Percentiles rank a stretch among this genome's conserved stretches.
phyloP scores from a whole-genome alignment of 2,113 vertebrate species.

The Chionomys nivalis region DNA sequence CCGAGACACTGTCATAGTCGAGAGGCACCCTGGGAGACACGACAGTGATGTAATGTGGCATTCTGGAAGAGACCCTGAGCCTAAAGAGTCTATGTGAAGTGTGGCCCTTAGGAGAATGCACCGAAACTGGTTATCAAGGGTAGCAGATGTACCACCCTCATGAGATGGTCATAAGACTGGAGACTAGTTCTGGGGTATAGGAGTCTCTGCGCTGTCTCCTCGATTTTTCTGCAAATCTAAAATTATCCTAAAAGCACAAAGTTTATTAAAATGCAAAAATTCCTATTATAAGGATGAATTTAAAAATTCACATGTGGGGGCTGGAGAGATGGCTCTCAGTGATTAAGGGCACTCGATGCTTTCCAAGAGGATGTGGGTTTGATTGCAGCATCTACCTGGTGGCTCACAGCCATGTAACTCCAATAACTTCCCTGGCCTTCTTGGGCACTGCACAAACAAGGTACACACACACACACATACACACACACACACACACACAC shows the following conservation, averaged over 20 bases:
- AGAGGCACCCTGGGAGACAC: fast-evolving
- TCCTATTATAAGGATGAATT: background rate
- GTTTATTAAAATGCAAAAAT: background rate
- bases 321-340: background rate
- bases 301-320: background rate
- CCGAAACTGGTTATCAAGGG: background rate
- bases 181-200: background rate
- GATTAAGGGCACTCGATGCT: background rate
- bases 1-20: background rate
- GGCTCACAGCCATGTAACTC: background rate
- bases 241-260: background rate
- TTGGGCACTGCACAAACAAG: background rate
- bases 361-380: background rate
- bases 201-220: background rate
- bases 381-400: background rate
- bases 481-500: background rate
- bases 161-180: background rate
- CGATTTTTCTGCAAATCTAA: background rate
- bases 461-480: background rate
- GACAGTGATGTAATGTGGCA: fast-evolving
- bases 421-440: background rate
- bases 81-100: background rate
- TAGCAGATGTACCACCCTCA: background rate
- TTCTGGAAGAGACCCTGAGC: background rate
- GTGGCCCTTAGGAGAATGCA: background rate